A percentile compares a stretch with the other conserved stretches of the same genome.
Evolutionary conservation across 30 jellyfish, hydroid and myxozoan species (phyloP).

Genomic region (Pseudorhiza aurosa): DNA sequence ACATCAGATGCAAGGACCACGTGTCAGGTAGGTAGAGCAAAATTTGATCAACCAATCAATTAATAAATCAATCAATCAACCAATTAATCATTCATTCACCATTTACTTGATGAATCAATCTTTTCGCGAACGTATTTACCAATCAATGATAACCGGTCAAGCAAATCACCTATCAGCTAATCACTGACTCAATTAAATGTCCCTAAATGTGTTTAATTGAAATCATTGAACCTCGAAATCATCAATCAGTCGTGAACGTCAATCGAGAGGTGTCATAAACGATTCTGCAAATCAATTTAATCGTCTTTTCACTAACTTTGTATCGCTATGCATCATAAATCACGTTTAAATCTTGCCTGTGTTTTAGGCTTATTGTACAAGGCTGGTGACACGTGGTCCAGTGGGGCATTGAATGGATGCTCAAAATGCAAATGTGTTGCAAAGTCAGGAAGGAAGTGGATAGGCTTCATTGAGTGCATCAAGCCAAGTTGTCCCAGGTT

Average conservation of each 20-base stretch:
- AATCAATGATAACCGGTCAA: too few species aligned
- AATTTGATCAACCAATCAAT: neutral
- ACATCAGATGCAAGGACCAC: constrained; percentile 59
- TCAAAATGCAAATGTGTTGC: constrained; percentile 62
- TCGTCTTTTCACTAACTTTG: too few species aligned
- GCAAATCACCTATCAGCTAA: too few species aligned
- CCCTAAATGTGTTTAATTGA: too few species aligned
- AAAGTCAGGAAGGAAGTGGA: constrained; percentile 3
- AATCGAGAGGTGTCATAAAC: too few species aligned
- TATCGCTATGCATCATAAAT: too few species aligned
- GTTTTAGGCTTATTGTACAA: constrained; percentile 60
- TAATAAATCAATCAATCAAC: neutral
- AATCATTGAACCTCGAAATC: too few species aligned
- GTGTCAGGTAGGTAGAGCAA: constrained; percentile 32
- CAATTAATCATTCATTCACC: constrained; percentile 1
- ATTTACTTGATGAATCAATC: neutral
- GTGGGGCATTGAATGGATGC: constrained; percentile 65
- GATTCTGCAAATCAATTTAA: too few species aligned
- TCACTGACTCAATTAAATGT: too few species aligned
- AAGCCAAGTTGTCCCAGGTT: constrained; percentile 70
- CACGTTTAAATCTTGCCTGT: too few species aligned
- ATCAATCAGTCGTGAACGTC: too few species aligned
- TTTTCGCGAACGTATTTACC: neutral
- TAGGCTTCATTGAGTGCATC: constrained; percentile 57
- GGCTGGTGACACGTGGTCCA: constrained; percentile 72